Conservation (phyloP, 2,113 vertebrate species). For the Acanthisitta chloris region DNA sequence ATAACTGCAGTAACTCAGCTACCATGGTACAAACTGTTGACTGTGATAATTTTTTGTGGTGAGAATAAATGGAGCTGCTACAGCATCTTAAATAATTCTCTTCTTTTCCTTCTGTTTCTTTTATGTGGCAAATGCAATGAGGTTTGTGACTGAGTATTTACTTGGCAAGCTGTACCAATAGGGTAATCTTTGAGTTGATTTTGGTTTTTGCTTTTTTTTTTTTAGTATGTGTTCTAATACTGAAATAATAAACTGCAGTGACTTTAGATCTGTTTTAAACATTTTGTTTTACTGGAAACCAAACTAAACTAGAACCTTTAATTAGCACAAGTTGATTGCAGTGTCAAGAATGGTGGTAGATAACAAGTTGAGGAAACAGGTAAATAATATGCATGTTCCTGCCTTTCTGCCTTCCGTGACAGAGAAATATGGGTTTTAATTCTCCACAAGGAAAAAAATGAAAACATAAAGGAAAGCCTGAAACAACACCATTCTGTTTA, state of each 20-base stretch:
- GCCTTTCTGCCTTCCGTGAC: neutral
- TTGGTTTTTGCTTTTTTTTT: neutral
- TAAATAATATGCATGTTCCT: neutral
- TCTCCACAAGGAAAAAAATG: neutral
- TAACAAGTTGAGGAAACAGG: neutral
- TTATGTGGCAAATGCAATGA: neutral
- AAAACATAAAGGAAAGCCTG: neutral
- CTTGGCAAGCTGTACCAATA: neutral
- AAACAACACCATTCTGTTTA: neutral
- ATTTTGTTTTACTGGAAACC: neutral
- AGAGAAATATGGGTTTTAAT: neutral
- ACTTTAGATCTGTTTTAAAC: neutral
- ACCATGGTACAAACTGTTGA: neutral
- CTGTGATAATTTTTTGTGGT: neutral
- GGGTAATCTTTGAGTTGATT: neutral
- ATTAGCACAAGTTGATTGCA: neutral
- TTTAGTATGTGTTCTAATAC: neutral
- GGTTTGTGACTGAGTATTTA: neutral
- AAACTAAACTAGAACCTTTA: neutral
- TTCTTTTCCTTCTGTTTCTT: neutral
- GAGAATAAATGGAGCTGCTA: neutral
- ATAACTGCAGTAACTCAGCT: neutral
- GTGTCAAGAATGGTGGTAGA: neutral
- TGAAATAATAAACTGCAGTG: neutral
- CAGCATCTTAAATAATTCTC: neutral